Percentiles rank a stretch among this genome's conserved stretches.
These are phyloP conservation scores for Antheraea assamensis DNA, from an alignment of 2,888 invertebrate species.

Conservation along the genomic window DNA sequence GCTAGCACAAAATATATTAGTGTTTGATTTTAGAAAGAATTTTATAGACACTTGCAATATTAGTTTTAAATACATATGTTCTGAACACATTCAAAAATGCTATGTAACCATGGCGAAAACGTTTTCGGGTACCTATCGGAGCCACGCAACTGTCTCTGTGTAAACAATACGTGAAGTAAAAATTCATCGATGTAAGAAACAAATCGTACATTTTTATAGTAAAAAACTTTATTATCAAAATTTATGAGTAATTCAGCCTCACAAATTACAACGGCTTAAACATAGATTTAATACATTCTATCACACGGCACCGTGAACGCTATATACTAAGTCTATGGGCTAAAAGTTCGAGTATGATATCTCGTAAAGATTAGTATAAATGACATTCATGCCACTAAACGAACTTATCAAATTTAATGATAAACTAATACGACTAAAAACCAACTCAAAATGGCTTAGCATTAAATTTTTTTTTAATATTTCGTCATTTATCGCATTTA, in stretches of 20 bases:
- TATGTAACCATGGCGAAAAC: no score
- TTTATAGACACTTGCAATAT: no score
- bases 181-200: background rate
- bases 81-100: no score
- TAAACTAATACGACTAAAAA: background rate
- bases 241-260: constrained; percentile 67
- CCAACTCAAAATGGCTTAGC: background rate
- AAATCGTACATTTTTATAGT: constrained; percentile 22
- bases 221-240: constrained; percentile 55
- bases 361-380: background rate
- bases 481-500: background rate
- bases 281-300: background rate
- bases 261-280: background rate
- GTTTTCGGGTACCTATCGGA: no score
- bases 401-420: no score
- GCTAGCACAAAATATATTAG: no score
- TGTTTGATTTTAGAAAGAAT: no score
- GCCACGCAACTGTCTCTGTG: no score
- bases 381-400: no score
- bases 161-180: background rate
- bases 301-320: background rate
- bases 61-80: no score
- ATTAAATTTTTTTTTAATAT: background rate
- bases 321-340: no score
- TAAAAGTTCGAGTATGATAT: background rate